A percentile compares a stretch with the other conserved stretches of the same genome.
Conservation (phyloP, 2,888 invertebrate species). For the Catocala sponsa region DNA sequence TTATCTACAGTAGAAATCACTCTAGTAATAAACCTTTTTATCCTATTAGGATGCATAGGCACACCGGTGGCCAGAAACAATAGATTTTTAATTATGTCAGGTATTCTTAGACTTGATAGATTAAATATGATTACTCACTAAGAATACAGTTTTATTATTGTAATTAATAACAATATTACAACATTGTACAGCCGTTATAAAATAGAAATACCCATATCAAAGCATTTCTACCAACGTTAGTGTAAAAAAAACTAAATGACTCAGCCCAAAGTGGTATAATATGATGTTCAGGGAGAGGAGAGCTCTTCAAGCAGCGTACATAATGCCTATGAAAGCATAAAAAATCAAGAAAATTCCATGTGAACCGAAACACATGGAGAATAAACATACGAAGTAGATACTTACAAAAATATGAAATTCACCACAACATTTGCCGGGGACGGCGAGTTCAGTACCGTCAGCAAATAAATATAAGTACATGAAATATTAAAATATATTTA, state of each 20-base stretch:
- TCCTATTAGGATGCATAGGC: too few relatives aligned
- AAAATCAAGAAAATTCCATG: constrained; percentile 87
- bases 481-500: background rate
- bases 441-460: constrained; percentile 69
- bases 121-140: too few relatives aligned
- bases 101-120: too few relatives aligned
- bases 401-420: constrained; percentile 89
- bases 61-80: too few relatives aligned
- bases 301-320: constrained; percentile 77
- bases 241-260: constrained; percentile 70
- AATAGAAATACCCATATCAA: constrained; percentile 22
- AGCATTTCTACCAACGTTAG: constrained; percentile 14
- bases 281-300: constrained; percentile 79
- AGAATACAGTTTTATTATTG: too few relatives aligned
- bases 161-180: too few relatives aligned
- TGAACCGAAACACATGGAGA: constrained; percentile 87
- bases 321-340: constrained; percentile 87
- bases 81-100: too few relatives aligned
- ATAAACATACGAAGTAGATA: constrained; percentile 87
- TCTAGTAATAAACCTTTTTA: too few relatives aligned
- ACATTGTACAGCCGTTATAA: background rate
- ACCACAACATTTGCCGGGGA: constrained; percentile 87
- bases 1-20: too few relatives aligned
- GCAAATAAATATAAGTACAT: constrained; percentile 49
- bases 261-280: constrained; percentile 75